Conservation (phyloP, 2,888 invertebrate genomes). For the Glomeris marginata region DNA sequence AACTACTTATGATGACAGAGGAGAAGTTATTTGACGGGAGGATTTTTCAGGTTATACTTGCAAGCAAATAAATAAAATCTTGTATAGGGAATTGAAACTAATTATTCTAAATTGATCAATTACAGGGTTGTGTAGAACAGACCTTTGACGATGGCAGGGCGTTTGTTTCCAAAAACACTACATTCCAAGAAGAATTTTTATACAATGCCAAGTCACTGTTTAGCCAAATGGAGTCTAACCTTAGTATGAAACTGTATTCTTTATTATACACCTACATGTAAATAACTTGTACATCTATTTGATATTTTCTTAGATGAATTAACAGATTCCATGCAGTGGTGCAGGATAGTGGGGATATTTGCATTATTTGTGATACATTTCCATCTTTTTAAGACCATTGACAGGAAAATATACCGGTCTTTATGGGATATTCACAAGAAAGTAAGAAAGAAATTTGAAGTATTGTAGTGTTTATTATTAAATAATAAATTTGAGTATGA, state of each 20-base stretch:
- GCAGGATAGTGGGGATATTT: slow-evolving; percentile 29
- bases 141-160: slow-evolving; percentile 29
- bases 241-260: slow-evolving; percentile 16
- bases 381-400: slow-evolving; percentile 50
- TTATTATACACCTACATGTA: no score
- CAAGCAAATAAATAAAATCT: not conserved
- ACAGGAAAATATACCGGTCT: slow-evolving; percentile 57
- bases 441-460: slow-evolving; percentile 30
- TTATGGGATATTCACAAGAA: slow-evolving; percentile 62
- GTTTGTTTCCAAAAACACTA: slow-evolving; percentile 30
- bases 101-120: not conserved
- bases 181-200: slow-evolving; percentile 46
- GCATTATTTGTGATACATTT: slow-evolving; percentile 32
- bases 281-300: no score
- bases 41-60: slow-evolving; percentile 45
- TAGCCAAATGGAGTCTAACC: slow-evolving; percentile 17
- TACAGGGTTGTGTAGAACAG: slow-evolving; percentile 30
- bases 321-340: slow-evolving; percentile 25
- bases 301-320: slow-evolving; percentile 19
- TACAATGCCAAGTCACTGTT: slow-evolving; percentile 48
- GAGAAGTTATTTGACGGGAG: slow-evolving; percentile 48
- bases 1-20: slow-evolving; percentile 53
- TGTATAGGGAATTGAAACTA: not conserved
- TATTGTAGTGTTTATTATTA: not conserved
- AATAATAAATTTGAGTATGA: not conserved